phyloP scores from a whole-genome alignment of 2,113 vertebrate species.

The Psophia crepitans region DNA sequence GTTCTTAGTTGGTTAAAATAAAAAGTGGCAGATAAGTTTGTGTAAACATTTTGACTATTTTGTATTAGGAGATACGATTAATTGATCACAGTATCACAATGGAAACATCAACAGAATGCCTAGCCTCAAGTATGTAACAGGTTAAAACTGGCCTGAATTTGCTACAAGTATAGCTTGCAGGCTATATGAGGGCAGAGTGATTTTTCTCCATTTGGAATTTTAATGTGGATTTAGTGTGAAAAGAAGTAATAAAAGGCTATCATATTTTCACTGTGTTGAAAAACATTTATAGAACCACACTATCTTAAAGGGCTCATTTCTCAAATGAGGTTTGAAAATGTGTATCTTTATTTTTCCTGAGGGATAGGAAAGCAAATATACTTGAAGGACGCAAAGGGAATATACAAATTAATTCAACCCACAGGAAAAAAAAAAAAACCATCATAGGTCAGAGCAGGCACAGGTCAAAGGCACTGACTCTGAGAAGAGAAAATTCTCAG shows the following conservation, averaged over 20 bases:
- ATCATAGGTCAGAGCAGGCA: background rate
- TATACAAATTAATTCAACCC: background rate
- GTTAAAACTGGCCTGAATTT: background rate
- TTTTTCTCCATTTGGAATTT: background rate
- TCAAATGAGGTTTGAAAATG: background rate
- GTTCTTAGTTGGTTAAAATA: background rate
- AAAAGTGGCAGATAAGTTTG: background rate
- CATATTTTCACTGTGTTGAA: background rate
- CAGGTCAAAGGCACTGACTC: background rate
- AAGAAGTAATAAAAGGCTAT: background rate
- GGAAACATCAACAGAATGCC: background rate
- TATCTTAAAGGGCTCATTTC: background rate
- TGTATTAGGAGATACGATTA: background rate
- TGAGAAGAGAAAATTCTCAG: background rate
- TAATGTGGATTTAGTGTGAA: background rate
- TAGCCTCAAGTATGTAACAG: background rate
- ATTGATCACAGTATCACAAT: background rate
- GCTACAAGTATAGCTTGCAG: background rate
- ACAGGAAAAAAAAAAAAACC: background rate
- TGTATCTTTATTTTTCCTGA: background rate
- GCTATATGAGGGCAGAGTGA: background rate
- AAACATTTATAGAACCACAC: background rate
- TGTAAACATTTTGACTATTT: constrained; percentile 19
- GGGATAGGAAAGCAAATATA: background rate
- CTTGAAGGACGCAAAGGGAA: background rate